Conservation (phyloP, 2,113 vertebrate species). For the Nerophis ophidion region DNA sequence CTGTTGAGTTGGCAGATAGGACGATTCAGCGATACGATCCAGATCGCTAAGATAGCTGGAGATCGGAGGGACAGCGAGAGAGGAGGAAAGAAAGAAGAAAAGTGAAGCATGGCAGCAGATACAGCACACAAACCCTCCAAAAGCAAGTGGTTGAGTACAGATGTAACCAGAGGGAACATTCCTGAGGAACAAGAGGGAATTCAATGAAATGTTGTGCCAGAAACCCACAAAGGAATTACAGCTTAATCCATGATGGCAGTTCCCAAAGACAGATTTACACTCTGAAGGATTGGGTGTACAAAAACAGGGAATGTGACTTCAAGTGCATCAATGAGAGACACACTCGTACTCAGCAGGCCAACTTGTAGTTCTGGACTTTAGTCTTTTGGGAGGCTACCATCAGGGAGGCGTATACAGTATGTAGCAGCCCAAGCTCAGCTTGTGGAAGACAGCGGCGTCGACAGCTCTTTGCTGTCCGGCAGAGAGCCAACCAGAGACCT, state of each 20-base stretch:
- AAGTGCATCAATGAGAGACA: constrained; percentile 3
- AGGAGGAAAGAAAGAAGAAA: constrained; percentile 43
- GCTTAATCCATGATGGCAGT: constrained; percentile 43
- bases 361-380: neutral
- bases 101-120: constrained; percentile 63
- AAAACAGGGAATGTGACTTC: constrained; percentile 3
- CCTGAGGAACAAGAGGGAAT: constrained; percentile 32
- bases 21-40: constrained; percentile 88
- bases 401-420: constrained; percentile 32
- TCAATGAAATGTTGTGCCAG: constrained; percentile 23
- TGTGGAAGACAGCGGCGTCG: constrained; percentile 20
- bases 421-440: constrained; percentile 25
- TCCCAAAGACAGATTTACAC: constrained; percentile 33
- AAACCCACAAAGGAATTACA: constrained; percentile 21
- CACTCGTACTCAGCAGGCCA: constrained; percentile 4
- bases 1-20: constrained; percentile 97
- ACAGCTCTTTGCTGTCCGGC: constrained; percentile 27
- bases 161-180: constrained; percentile 40
- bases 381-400: constrained; percentile 51
- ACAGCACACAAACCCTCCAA: constrained; percentile 41
- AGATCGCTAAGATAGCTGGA: constrained; percentile 93
- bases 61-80: constrained; percentile 51
- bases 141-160: constrained; percentile 46
- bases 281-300: neutral
- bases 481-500: constrained; percentile 38